Evolutionary conservation across 1,140 invertebrate genomes (phyloP), one percentile per base, ranked within the genome.

Genomic region (Trypoxylus dichotomus): DNA sequence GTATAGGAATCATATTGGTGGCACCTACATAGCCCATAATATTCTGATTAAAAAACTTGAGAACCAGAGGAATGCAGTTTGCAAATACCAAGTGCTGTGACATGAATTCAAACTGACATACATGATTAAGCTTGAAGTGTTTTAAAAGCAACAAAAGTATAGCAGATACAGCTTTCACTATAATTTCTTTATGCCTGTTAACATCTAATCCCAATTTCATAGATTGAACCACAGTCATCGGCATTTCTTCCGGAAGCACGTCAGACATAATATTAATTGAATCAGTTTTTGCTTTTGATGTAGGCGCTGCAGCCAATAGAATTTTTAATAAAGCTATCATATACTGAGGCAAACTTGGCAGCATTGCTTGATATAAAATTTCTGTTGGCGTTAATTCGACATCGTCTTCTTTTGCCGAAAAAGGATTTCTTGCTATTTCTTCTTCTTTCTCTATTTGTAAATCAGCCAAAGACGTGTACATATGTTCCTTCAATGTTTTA

Each of bases 41-140:
- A 84, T 99, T 98, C 86, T 99, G 98, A 89, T 99, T 99, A 84
- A 99, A 97, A 89, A 99, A 99, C 85, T 99, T 99, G 13, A 99
- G 89, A 25, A 99, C 95, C 24, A 99, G 88, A 6, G 98, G 98
- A 86, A 99, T 98, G 86, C 98, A 99, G 87, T 99, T 99, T 76
- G 98, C 98, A 90, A 99, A 99, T 13, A 99, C 97, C 74, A 99
- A 89, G 88, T 99, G 98, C 86, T 99, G 98, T 2, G 96, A 97
- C 92, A 99, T 97, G 85, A 98, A 99, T 88, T 99, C 98, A 90
- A 99, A 99, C 88, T 99, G 96, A 87, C 99, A 99, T 13, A 99
- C 91, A 87, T 99, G 98, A 89, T 99, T 99, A n/a, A 99, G 89
- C 89, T 99, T 99, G 81, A 99, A 97, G 88, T 99, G 98, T 87